Percentiles rank a stretch among this genome's conserved stretches.
phyloP scores from a whole-genome alignment of 2,113 vertebrate species.

The Ceyx cyanopectus region DNA sequence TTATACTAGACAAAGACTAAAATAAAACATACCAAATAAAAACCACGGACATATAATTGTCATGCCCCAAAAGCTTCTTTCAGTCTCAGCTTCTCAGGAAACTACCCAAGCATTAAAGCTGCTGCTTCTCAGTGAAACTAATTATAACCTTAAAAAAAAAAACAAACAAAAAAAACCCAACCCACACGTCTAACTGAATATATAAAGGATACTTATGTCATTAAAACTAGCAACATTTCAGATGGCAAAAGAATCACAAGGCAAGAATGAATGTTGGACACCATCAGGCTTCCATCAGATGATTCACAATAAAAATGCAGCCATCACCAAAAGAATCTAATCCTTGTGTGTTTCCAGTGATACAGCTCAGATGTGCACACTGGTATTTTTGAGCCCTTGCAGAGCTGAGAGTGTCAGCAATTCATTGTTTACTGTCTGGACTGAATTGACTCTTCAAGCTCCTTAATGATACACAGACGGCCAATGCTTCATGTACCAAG shows the following conservation, averaged over 20 bases:
- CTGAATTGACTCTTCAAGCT: not conserved
- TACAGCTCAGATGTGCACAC: not conserved
- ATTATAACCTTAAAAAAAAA: slow-evolving; percentile 7
- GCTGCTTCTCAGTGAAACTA: slow-evolving; percentile 33
- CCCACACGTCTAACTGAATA: slow-evolving; percentile 22
- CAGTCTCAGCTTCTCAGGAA: slow-evolving; percentile 51
- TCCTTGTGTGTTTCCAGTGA: slow-evolving; percentile 36
- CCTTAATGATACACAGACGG: not conserved
- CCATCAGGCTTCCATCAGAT: slow-evolving; percentile 45
- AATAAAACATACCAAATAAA: slow-evolving; percentile 58
- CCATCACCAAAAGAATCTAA: slow-evolving; percentile 15
- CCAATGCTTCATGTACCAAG: slow-evolving; percentile 12
- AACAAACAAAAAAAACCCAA: not conserved
- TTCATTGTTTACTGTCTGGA: slow-evolving; percentile 57
- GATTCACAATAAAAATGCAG: slow-evolving; percentile 22
- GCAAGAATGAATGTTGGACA: slow-evolving; percentile 31
- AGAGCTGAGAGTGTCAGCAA: slow-evolving; percentile 52
- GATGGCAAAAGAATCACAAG: slow-evolving; percentile 18
- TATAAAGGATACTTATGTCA: slow-evolving; percentile 48
- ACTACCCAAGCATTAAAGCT: slow-evolving; percentile 54
- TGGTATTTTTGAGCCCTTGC: slow-evolving; percentile 32
- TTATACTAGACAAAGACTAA: slow-evolving; percentile 40
- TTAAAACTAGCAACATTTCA: slow-evolving; percentile 44
- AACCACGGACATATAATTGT: slow-evolving; percentile 32
- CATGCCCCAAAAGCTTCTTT: slow-evolving; percentile 53